Base-by-base conservation (phyloP, 2,113 vertebrate genomes). In the Otocyon megalotis region DNA sequence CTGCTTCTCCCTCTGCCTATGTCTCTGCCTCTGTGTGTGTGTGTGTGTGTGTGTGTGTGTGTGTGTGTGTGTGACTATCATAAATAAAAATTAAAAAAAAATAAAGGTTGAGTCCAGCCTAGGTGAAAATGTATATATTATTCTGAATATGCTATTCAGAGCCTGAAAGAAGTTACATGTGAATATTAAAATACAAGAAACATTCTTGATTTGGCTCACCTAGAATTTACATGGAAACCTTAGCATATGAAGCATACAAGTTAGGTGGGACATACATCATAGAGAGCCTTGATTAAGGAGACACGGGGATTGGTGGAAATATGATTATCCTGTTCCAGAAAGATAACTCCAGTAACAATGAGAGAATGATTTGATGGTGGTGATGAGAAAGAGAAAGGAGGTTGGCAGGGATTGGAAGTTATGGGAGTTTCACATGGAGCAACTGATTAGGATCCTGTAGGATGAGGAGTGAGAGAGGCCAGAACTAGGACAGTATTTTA, bases 341-440 rank as follows among this genome's bases (percentile, higher is more conserved):
- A 81, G 35, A n/a, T 1, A 65, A 7, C 3, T 48, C 10, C 8
- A 48, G 35, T 9, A 30, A 7, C 22, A 24, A 4, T 30, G 53
- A 54, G 32, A 54, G 54, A 43, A 32, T 8, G 7, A 37, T 48
- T 26, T 54, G 8, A 43, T 67, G 11, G 22, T n/a, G 11, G 8
- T 7, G 13, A 71, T 10, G 11, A 56, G 4, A 60, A 67, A 60
- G 11, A 3, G 32, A 0, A 22, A 58, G n/a, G 37, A 28, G 11
- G 24, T 1, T 62, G 12, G 14, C 19, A 8, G 19, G 22, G 28
- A 2, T 2, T 69, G 2, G 0, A 3, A 0, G 16, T 72, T 19
- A n/a, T 13, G 22, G 54, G 5, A 54, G 74, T n/a, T 93, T 69
- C 16, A 80, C 0, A 0, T 5, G 63, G n/a, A 88, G 12, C 8